Percentiles rank a stretch among this genome's conserved stretches.
Evolutionary conservation across 2,113 vertebrate genomes (phyloP).

Genomic region (Lipophrys pholis): DNA sequence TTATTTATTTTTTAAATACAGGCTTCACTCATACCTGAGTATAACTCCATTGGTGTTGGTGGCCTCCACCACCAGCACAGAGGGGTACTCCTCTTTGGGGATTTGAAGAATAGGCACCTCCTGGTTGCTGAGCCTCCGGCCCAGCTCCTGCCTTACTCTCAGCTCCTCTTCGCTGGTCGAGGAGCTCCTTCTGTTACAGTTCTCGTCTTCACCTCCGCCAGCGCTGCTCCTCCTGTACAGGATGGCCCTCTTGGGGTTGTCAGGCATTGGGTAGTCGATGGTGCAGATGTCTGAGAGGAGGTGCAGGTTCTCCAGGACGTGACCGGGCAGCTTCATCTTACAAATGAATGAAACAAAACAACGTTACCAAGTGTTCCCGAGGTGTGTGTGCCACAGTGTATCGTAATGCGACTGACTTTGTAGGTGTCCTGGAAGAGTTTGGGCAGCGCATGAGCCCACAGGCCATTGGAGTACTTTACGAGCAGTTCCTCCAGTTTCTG

Average conservation of each 20-base stretch:
- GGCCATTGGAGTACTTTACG: constrained; percentile 90
- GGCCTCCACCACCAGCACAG: constrained; percentile 92
- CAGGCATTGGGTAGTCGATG: constrained; percentile 89
- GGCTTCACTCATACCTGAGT: constrained; percentile 83
- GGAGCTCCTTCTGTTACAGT: constrained; percentile 73
- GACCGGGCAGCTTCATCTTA: constrained; percentile 88
- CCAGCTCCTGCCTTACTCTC: constrained; percentile 59
- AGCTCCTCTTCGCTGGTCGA: constrained; percentile 56
- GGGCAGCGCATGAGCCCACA: constrained; percentile 94
- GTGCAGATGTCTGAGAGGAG: constrained; percentile 90
- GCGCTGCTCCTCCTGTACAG: constrained; percentile 83
- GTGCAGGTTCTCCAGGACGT: constrained; percentile 87
- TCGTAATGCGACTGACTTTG: constrained; percentile 67
- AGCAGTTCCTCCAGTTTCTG: constrained; percentile 89
- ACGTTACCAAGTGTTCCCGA: not conserved
- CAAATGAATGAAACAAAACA: constrained; percentile 24
- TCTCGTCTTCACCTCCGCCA: constrained; percentile 73
- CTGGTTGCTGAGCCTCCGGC: constrained; percentile 65
- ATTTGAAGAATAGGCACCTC: constrained; percentile 86
- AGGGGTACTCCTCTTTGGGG: constrained; percentile 91
- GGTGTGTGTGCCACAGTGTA: not conserved
- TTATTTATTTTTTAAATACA: no score
- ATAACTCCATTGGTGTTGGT: constrained; percentile 90
- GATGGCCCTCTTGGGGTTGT: constrained; percentile 92
- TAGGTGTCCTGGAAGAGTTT: constrained; percentile 93